A percentile compares a stretch with the other conserved stretches of the same genome.
Evolutionary conservation across 2,888 invertebrate species (phyloP).

Genomic region (Drosophila stalkeri): DNA sequence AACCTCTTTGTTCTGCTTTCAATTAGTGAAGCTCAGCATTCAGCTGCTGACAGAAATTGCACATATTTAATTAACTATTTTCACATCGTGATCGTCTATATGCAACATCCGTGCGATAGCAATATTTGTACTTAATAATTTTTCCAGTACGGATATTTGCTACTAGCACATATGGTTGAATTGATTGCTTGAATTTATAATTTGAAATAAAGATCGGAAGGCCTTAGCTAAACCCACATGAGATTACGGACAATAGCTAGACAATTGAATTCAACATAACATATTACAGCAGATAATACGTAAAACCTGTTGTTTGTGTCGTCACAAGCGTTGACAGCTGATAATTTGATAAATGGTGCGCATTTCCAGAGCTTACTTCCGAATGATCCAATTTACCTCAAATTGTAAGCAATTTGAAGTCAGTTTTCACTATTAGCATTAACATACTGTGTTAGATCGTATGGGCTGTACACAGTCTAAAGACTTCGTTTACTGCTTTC

Average conservation of each 20-base stretch:
- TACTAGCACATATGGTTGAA: not conserved
- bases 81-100: not conserved
- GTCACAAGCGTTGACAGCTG: conserved; percentile 30
- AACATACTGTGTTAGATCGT: not conserved
- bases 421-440: conserved; percentile 19
- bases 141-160: not conserved
- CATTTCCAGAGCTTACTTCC: conserved; percentile 41
- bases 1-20: too few relatives aligned
- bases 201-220: conserved; percentile 4
- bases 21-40: too few relatives aligned
- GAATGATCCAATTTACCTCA: conserved; percentile 40
- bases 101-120: not conserved
- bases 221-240: conserved; percentile 9
- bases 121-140: not conserved
- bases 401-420: conserved; percentile 32
- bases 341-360: conserved; percentile 54
- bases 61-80: not conserved
- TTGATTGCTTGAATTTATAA: too few relatives aligned
- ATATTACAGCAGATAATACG: conserved; percentile 15
- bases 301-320: conserved; percentile 26
- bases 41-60: not conserved
- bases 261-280: not conserved
- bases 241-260: conserved; percentile 17
- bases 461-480: conserved; percentile 4
- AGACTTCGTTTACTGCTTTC: conserved; percentile 6